Evolutionary conservation across 92 coral and sea anemone species (phyloP).

Genomic region (Galaxea fascicularis): DNA sequence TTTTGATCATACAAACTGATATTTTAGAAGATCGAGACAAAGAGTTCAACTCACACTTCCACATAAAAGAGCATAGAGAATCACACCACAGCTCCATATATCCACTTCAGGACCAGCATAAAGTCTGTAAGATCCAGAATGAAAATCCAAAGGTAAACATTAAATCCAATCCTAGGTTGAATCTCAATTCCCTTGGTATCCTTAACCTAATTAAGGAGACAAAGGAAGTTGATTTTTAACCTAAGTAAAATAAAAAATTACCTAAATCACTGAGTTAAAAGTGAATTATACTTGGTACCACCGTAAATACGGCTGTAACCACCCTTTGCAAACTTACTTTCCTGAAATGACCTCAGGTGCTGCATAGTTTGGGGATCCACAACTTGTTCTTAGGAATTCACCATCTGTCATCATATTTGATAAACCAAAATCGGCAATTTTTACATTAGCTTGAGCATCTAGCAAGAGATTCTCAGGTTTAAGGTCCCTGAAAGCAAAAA

Average conservation of each 20-base stretch:
- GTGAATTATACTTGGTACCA: too few relatives aligned
- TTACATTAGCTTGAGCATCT: conserved; percentile 87
- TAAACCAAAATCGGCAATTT: conserved; percentile 97
- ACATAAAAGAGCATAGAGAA: conserved; percentile 93
- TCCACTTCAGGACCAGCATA: conserved; percentile 99
- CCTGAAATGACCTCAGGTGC: conserved; percentile 99
- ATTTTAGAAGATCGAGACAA: too few relatives aligned
- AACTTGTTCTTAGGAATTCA: conserved; percentile 95
- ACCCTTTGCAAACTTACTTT: conserved; percentile 75
- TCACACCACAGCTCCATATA: conserved; percentile 98
- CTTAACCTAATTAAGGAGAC: too few relatives aligned
- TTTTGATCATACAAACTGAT: too few relatives aligned
- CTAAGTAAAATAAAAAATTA: too few relatives aligned
- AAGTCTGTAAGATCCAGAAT: conserved; percentile 58
- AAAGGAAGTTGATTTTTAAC: too few relatives aligned
- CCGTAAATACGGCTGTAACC: not conserved
- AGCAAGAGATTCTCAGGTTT: conserved; percentile 94
- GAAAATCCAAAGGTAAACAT: too few relatives aligned
- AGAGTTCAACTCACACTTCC: conserved; percentile 81
- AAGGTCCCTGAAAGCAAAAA: conserved; percentile 72
- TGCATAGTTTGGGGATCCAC: conserved; percentile 99
- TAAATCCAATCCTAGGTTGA: too few relatives aligned
- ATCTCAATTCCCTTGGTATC: too few relatives aligned
- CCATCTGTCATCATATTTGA: conserved; percentile 99
- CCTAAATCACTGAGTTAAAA: too few relatives aligned